Conservation (phyloP, 2,888 invertebrate genomes). For the Caenorhabditis sinica region DNA sequence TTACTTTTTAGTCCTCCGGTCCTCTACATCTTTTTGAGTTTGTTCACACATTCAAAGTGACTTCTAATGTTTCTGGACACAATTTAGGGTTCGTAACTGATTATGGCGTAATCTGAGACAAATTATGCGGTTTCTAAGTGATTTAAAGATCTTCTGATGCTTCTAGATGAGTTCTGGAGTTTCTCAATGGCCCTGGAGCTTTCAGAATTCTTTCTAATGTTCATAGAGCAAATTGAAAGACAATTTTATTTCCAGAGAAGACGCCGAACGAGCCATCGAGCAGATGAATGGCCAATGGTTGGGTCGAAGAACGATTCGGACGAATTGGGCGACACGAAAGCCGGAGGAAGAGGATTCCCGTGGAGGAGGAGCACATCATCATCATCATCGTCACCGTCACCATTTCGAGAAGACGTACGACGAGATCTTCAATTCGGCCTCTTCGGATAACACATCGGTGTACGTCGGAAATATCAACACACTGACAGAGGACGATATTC, state of each 20-base stretch:
- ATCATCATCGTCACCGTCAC: background rate
- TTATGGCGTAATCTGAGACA: too few species aligned
- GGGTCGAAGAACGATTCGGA: conserved; percentile 96
- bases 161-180: too few species aligned
- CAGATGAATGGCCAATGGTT: conserved; percentile 99
- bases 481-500: conserved; percentile 92
- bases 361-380: conserved; percentile 18
- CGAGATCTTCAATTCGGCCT: conserved; percentile 97
- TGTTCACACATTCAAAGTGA: too few species aligned
- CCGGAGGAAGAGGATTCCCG: conserved; percentile 87
- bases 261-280: conserved; percentile 97
- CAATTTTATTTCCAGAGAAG: conserved; percentile 87
- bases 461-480: conserved; percentile 94
- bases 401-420: conserved; percentile 89
- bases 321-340: conserved; percentile 99
- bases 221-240: too few species aligned
- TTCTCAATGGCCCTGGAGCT: too few species aligned
- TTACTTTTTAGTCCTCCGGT: too few species aligned
- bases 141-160: too few species aligned
- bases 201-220: too few species aligned
- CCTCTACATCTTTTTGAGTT: too few species aligned
- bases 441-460: conserved; percentile 98
- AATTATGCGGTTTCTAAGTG: too few species aligned
- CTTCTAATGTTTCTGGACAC: too few species aligned
- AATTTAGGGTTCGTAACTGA: too few species aligned